A percentile compares a stretch with the other conserved stretches of the same genome.
Conservation (phyloP, 2,113 vertebrate genomes). For the Nycticryphes semicollaris region DNA sequence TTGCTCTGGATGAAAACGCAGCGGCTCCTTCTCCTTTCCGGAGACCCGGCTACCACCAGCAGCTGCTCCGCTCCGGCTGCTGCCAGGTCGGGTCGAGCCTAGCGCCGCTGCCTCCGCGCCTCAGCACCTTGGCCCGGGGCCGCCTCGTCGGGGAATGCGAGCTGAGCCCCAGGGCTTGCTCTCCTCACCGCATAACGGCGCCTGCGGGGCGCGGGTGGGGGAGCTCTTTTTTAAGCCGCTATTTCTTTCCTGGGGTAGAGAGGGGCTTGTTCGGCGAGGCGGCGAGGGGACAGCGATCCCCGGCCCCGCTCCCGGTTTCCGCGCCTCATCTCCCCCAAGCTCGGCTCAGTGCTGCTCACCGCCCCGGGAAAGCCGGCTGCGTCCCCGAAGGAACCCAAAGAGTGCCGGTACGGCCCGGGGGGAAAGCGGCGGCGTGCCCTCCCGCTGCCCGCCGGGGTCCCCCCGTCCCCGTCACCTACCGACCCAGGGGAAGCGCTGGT, state of each 20-base stretch:
- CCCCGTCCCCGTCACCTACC: conserved; percentile 76
- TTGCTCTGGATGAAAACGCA: background rate
- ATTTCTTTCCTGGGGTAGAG: background rate
- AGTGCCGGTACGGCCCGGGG: background rate
- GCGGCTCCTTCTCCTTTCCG: background rate
- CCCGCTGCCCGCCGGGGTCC: too few species aligned
- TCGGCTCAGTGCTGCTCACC: background rate
- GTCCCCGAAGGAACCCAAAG: background rate
- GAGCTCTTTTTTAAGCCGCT: too few species aligned
- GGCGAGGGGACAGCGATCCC: background rate
- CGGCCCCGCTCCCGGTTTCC: background rate
- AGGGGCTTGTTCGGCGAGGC: too few species aligned
- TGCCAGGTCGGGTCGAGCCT: background rate
- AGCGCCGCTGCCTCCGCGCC: background rate
- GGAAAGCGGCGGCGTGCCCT: background rate
- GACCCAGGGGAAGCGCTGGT: conserved; percentile 78
- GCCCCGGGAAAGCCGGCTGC: background rate
- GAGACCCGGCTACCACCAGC: background rate
- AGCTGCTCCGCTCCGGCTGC: background rate
- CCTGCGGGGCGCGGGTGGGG: background rate
- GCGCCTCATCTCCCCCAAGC: background rate
- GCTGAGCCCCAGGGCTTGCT: background rate
- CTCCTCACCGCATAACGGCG: background rate
- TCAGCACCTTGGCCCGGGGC: background rate
- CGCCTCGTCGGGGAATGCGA: background rate